phyloP scores from a whole-genome alignment of 1,140 invertebrate genomes.

The Nephila pilipes region DNA sequence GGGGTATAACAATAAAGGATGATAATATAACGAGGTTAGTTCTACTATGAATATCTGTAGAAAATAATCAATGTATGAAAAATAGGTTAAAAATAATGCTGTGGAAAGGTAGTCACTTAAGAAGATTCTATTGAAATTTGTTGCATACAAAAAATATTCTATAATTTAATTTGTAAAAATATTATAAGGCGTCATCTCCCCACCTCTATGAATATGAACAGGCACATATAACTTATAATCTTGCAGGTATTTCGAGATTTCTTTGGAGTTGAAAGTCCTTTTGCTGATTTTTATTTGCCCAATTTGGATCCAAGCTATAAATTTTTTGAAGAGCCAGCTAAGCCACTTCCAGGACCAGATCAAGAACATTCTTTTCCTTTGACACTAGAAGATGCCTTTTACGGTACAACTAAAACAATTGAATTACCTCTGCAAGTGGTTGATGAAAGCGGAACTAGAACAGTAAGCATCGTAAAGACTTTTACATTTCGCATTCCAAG shows the following conservation, averaged over 20 bases:
- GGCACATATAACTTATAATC: no score
- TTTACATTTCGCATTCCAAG: slow-evolving; percentile 63
- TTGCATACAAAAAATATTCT: no score
- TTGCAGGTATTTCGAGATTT: slow-evolving; percentile 63
- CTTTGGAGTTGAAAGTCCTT: slow-evolving; percentile 66
- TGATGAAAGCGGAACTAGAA: slow-evolving; percentile 27
- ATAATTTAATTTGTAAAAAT: no score
- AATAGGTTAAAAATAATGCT: no score
- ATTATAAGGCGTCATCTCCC: no score
- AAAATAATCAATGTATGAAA: no score
- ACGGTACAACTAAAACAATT: slow-evolving; percentile 59
- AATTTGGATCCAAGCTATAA: slow-evolving; percentile 66
- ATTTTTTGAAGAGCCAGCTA: slow-evolving; percentile 36
- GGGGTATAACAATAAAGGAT: no score
- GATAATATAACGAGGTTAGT: no score
- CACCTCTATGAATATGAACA: no score
- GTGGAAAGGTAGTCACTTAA: no score
- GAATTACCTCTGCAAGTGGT: slow-evolving; percentile 24
- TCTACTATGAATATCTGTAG: no score
- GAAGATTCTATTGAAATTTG: no score
- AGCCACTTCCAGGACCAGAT: slow-evolving; percentile 42
- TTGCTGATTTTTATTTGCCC: slow-evolving; percentile 63
- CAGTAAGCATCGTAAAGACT: background rate
- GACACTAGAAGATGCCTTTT: slow-evolving; percentile 55
- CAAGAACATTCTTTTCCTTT: slow-evolving; percentile 18